Percentiles rank a stretch among this genome's conserved stretches.
Evolutionary conservation across 2,888 invertebrate genomes (phyloP).

Genomic region (Cynaeus angustus): DNA sequence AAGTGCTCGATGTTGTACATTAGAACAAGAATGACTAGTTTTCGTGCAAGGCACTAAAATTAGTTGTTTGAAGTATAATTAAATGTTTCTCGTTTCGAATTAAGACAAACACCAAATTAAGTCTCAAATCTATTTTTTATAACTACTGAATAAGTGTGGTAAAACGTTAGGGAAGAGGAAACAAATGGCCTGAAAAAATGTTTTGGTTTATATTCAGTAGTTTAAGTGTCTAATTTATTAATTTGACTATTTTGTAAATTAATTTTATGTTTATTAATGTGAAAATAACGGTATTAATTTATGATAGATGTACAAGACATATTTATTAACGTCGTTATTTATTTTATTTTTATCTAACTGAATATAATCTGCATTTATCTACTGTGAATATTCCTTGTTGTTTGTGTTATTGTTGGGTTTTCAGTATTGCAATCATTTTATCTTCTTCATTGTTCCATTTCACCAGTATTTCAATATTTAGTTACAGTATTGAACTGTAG

Average conservation of each 20-base stretch:
- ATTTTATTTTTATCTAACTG: constrained; percentile 48
- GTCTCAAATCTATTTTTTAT: constrained; percentile 47
- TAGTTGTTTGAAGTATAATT: constrained; percentile 44
- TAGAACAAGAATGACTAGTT: constrained; percentile 36
- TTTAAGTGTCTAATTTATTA: constrained; percentile 43
- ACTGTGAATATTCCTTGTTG: constrained; percentile 53
- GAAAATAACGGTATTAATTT: constrained; percentile 50
- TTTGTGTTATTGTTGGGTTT: constrained; percentile 44
- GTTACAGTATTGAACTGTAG: constrained; percentile 25
- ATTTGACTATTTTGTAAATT: constrained; percentile 44
- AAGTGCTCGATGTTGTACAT: constrained; percentile 33
- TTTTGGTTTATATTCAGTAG: constrained; percentile 45
- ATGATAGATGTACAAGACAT: constrained; percentile 48
- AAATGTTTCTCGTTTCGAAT: constrained; percentile 40
- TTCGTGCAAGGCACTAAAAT: constrained; percentile 42
- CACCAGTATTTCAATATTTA: constrained; percentile 28
- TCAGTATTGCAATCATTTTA: constrained; percentile 46
- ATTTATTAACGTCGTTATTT: constrained; percentile 56
- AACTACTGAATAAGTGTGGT: constrained; percentile 41
- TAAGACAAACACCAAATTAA: constrained; percentile 38
- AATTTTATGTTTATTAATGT: constrained; percentile 47
- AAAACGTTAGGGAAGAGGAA: constrained; percentile 15
- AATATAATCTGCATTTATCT: constrained; percentile 52
- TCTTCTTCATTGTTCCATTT: constrained; percentile 34
- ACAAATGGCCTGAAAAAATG: constrained; percentile 24